Evolutionary conservation across 2,113 vertebrate genomes (phyloP).

Genomic region (Bubo bubo): DNA sequence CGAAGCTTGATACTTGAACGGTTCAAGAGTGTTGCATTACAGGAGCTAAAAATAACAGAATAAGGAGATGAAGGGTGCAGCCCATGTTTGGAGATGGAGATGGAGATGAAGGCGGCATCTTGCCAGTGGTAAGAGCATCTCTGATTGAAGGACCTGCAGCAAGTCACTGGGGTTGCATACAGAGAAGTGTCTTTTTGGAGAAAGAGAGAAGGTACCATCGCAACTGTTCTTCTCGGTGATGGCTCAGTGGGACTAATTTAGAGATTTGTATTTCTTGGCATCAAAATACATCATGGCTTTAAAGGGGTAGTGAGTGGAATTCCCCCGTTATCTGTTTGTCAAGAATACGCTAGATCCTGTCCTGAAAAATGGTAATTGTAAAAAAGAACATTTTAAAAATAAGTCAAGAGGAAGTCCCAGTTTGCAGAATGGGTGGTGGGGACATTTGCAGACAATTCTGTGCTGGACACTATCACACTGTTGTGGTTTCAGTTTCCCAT

Average conservation of each 20-base stretch:
- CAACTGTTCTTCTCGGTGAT: neutral
- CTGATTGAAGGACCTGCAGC: neutral
- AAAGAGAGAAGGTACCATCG: neutral
- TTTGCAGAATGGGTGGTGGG: neutral
- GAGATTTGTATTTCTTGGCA: neutral
- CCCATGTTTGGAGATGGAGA: neutral
- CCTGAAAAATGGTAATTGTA: neutral
- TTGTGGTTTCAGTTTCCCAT: neutral
- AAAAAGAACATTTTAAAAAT: neutral
- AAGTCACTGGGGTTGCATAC: neutral
- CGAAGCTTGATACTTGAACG: neutral
- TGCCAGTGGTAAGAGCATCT: neutral
- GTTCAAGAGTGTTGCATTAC: fast-evolving
- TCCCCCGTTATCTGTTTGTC: neutral
- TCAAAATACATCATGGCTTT: neutral
- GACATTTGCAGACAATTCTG: neutral
- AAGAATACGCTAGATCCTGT: neutral
- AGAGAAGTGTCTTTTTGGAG: neutral
- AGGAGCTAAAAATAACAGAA: neutral
- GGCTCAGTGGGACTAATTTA: neutral
- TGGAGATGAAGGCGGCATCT: neutral
- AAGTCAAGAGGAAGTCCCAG: slow-evolving; percentile 15
- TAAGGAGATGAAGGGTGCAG: neutral
- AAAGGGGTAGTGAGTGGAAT: neutral
- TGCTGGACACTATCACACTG: neutral